These are phyloP conservation scores for Gerris buenoi DNA, from an alignment of 1,140 invertebrate species.

Conservation along the genomic window DNA sequence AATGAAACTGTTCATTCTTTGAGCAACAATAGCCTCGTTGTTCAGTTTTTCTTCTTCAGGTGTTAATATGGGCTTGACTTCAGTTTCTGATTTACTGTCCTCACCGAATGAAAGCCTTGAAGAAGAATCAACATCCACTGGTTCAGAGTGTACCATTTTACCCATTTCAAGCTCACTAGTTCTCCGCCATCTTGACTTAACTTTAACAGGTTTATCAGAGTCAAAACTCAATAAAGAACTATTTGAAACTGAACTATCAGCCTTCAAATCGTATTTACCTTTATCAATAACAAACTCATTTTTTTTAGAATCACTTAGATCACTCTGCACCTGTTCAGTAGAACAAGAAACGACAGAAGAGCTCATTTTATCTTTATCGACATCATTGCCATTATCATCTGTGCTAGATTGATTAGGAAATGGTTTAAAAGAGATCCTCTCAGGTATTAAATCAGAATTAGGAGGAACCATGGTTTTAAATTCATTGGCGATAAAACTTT, in stretches of 20 bases:
- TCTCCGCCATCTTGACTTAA: slow-evolving; percentile 69
- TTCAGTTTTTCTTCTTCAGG: background rate
- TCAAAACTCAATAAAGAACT: too few relatives aligned
- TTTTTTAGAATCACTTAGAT: too few relatives aligned
- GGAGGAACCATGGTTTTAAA: slow-evolving; percentile 27
- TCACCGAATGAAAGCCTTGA: background rate
- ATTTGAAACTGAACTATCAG: too few relatives aligned
- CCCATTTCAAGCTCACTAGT: slow-evolving; percentile 69
- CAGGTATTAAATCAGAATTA: background rate
- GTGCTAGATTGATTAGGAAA: too few relatives aligned
- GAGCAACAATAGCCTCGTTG: slow-evolving; percentile 23
- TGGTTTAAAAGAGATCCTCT: too few relatives aligned
- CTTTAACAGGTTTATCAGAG: slow-evolving; percentile 56
- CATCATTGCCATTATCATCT: too few relatives aligned
- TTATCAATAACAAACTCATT: too few relatives aligned
- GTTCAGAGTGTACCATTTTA: slow-evolving; percentile 9
- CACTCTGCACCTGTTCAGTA: too few relatives aligned
- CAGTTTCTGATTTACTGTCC: background rate
- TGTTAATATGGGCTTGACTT: background rate
- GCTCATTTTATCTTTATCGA: too few relatives aligned
- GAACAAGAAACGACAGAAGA: too few relatives aligned
- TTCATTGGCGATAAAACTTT: slow-evolving; percentile 32
- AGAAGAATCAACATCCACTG: background rate
- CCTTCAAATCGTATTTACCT: too few relatives aligned
- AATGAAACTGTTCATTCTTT: slow-evolving; percentile 60